Conservation (phyloP, 2,888 invertebrate species). For the Embidobia sp. region DNA sequence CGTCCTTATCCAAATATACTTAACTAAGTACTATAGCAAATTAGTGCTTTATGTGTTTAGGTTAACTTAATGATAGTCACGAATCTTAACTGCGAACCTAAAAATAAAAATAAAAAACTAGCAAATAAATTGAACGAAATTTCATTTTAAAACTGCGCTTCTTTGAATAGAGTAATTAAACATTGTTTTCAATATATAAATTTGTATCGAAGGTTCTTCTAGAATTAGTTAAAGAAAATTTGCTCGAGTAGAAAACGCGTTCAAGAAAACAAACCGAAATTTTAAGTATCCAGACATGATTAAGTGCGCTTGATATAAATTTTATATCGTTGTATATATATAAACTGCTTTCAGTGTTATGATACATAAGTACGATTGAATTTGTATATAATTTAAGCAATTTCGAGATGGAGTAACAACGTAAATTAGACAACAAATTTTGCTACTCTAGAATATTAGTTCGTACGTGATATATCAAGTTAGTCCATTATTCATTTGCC, state of each 20-base stretch:
- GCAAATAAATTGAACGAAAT: too few species aligned
- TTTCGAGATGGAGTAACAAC: background rate
- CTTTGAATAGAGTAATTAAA: background rate
- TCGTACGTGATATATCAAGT: constrained; percentile 4
- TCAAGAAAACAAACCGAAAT: background rate
- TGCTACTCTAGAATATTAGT: constrained; percentile 5
- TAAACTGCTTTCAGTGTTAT: constrained; percentile 13
- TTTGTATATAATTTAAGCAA: constrained; percentile 28
- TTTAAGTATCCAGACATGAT: background rate
- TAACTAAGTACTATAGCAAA: too few species aligned
- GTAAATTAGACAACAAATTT: constrained; percentile 6
- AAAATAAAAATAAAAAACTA: too few species aligned
- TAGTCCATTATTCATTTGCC: too few species aligned
- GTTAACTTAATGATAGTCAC: too few species aligned
- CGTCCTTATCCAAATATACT: too few species aligned
- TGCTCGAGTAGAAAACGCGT: background rate
- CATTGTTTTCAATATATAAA: too few species aligned
- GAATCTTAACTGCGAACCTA: too few species aligned
- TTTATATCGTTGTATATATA: constrained; percentile 22
- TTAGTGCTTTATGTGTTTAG: too few species aligned
- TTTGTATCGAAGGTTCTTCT: too few species aligned
- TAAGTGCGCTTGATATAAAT: constrained; percentile 28
- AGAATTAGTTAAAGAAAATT: too few species aligned
- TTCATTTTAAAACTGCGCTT: too few species aligned
- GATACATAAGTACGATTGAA: background rate